Evolutionary conservation across 2,888 invertebrate genomes (phyloP), one percentile per base, ranked within the genome.

Genomic region (Camptogramma bilineatum): DNA sequence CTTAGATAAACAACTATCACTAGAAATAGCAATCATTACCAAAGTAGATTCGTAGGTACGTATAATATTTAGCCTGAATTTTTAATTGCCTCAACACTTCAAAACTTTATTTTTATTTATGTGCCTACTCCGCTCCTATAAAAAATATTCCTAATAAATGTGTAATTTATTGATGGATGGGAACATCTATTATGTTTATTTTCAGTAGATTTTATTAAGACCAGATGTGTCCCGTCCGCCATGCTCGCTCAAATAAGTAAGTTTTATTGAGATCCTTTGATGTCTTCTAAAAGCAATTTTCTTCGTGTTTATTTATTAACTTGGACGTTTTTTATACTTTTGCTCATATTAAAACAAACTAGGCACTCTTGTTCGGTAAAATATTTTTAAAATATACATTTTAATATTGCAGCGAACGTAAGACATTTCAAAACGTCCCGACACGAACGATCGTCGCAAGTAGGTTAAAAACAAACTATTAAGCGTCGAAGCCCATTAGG

Each of bases 211-310:
- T 86, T 87, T 89, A 88, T 89, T 83, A 83, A 78, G 77, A 85
- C 72, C 87, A 88, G 84, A 89, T 87, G 87, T 83, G 83, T 78
- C 81, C 76, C 82, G 78, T 73, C 75, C 28, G 76, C 81, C 75
- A 81, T 83, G 80, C 78, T 80, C 79, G 84, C 80, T 83, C 81
- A 81, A 84, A 86, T 85, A 86, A 84, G 83, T 82, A 80, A 81
- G 79, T 85, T 86, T 86, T 85, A 87, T 86, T 81, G 79, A 80
- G 81, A 78, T 79, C 81, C 88, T 90, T 90, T 90, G 88, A 90
- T 86, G 86, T 90, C 79, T 83, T 73, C 80, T 78, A 78, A 76
- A 80, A 85, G 84, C 79, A 81, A 86, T 84, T 86, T 84, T 80
- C 78, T 78, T 75, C 70, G 13, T 84, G 81, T 84, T 84, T 85